Percentiles rank a stretch among this genome's conserved stretches.
Evolutionary conservation across 2,888 invertebrate genomes (phyloP).

Genomic region (Miltochrista miniata): DNA sequence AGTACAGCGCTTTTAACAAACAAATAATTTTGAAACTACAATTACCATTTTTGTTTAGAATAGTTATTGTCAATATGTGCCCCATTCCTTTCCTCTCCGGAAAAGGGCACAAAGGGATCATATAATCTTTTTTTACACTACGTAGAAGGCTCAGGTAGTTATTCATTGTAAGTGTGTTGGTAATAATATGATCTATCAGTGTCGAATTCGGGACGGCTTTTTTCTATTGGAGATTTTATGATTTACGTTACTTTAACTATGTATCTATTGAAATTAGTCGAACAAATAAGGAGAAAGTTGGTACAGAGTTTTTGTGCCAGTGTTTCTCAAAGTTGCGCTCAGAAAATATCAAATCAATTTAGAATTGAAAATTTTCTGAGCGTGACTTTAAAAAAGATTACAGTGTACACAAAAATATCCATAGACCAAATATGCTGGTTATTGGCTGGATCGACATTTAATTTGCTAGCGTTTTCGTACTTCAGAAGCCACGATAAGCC

Average conservation of each 20-base stretch:
- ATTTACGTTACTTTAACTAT: conserved; percentile 31
- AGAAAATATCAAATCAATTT: not conserved
- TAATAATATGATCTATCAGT: conserved; percentile 32
- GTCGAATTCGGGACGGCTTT: conserved; percentile 17
- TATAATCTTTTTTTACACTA: conserved; percentile 22
- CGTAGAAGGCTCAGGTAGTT: conserved; percentile 30
- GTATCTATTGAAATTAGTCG: conserved; percentile 19
- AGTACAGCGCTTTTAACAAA: conserved; percentile 8
- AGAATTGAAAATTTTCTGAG: too few relatives aligned
- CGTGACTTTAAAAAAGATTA: too few relatives aligned
- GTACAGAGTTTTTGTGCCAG: not conserved
- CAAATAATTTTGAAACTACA: conserved; percentile 17
- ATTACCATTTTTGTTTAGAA: conserved; percentile 23
- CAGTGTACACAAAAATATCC: too few relatives aligned
- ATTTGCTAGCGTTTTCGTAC: too few relatives aligned
- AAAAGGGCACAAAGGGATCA: conserved; percentile 26
- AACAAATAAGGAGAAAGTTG: conserved; percentile 34
- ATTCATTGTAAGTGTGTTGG: conserved; percentile 29
- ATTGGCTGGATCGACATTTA: too few relatives aligned
- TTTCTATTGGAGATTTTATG: conserved; percentile 32
- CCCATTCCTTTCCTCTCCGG: conserved; percentile 26
- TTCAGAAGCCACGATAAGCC: too few relatives aligned
- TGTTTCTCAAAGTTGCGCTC: conserved; percentile 2
- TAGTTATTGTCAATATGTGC: conserved; percentile 27
- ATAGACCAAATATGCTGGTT: too few relatives aligned